Percentiles rank a stretch among this genome's conserved stretches.
Evolutionary conservation across 2,113 vertebrate species (phyloP).

Genomic region (Uropsilus gracilis): DNA sequence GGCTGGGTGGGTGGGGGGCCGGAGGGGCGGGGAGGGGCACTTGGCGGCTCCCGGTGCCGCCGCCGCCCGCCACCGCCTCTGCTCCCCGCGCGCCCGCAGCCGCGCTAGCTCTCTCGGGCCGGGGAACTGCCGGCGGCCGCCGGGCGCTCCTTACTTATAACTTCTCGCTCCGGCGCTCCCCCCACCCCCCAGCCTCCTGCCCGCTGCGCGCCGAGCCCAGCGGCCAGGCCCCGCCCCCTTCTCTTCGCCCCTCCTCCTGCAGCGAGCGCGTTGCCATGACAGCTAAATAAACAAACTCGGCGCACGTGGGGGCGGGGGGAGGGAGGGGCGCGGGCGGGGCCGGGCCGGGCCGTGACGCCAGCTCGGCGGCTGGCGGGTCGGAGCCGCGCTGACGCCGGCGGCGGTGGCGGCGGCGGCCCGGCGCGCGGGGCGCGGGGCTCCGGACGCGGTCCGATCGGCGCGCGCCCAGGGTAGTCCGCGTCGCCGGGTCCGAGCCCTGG

Average conservation of each 20-base stretch:
- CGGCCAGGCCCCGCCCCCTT: slow-evolving; percentile 66
- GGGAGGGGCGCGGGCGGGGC: slow-evolving; percentile 75
- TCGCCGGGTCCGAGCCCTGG: neutral
- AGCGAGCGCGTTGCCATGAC: slow-evolving; percentile 83
- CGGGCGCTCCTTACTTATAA: slow-evolving; percentile 86
- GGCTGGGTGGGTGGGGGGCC: slow-evolving; percentile 66
- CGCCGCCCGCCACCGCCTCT: slow-evolving; percentile 61
- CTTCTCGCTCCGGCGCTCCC: slow-evolving; percentile 67
- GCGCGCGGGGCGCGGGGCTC: neutral
- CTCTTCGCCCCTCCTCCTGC: slow-evolving; percentile 80
- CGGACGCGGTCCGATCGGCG: neutral
- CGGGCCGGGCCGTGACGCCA: slow-evolving; percentile 80
- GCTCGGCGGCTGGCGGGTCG: slow-evolving; percentile 84
- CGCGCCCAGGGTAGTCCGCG: neutral
- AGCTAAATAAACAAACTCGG: slow-evolving; percentile 80
- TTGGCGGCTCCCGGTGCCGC: slow-evolving; percentile 55
- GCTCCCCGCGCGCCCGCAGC: slow-evolving; percentile 64
- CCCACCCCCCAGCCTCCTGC: slow-evolving; percentile 67
- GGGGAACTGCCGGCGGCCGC: slow-evolving; percentile 78
- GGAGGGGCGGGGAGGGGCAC: slow-evolving; percentile 57
- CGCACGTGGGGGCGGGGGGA: slow-evolving; percentile 85
- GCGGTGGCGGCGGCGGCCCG: neutral
- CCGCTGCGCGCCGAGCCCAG: slow-evolving; percentile 73
- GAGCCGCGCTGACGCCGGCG: slow-evolving; percentile 81
- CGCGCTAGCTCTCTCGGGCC: slow-evolving; percentile 57